These are phyloP conservation scores for Pogonophryne albipinna DNA, from an alignment of 2,797 vertebrate genomes.

Conservation along the genomic window DNA sequence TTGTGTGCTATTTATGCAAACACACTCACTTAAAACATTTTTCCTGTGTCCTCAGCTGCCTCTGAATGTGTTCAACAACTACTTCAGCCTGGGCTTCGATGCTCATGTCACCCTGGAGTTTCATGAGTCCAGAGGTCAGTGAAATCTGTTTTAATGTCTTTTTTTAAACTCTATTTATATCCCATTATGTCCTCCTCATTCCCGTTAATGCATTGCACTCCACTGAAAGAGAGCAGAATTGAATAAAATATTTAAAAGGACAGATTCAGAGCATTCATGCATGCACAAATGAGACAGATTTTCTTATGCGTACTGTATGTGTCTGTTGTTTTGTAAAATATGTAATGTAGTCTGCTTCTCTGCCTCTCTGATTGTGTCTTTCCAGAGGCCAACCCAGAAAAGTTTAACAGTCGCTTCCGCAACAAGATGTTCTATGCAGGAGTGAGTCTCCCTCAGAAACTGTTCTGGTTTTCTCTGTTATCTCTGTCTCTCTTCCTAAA, in stretches of 20 bases:
- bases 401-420: slow-evolving; percentile 99
- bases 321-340: neutral
- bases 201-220: slow-evolving; percentile 16
- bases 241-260: slow-evolving; percentile 25
- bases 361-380: slow-evolving; percentile 31
- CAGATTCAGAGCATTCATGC: neutral
- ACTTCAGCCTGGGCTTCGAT: slow-evolving; percentile 99
- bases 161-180: neutral
- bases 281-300: slow-evolving; percentile 1
- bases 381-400: slow-evolving; percentile 99
- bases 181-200: slow-evolving; percentile 21
- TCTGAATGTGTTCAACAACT: slow-evolving; percentile 98
- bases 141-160: slow-evolving; percentile 1
- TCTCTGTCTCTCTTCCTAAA: neutral
- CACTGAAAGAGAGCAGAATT: slow-evolving; percentile 21
- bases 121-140: slow-evolving; percentile 96
- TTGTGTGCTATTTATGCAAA: slow-evolving; percentile 13
- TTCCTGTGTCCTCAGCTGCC: slow-evolving; percentile 88
- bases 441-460: slow-evolving; percentile 83
- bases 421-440: slow-evolving; percentile 99
- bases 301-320: neutral
- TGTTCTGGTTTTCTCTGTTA: neutral
- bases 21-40: neutral
- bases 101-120: slow-evolving; percentile 99
- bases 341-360: slow-evolving; percentile 29